Evolutionary conservation across 1,140 invertebrate genomes (phyloP), one percentile per base, ranked within the genome.

Genomic region (Rhyacophila brunnea): DNA sequence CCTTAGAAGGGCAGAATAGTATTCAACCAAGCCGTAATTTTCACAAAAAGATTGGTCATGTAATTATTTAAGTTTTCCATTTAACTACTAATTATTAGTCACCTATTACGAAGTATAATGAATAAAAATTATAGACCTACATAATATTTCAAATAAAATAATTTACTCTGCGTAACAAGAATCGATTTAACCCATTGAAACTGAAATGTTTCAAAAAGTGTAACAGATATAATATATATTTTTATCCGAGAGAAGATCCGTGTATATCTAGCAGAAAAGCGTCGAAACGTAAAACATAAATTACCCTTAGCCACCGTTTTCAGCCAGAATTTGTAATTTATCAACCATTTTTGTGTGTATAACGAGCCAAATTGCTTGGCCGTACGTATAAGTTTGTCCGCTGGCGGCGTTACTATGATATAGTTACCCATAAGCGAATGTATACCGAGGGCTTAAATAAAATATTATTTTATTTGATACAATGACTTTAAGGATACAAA

Each of bases 351-450:
- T 61, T 61, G 52, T 40, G 36, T 14, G 52, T 19, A 40, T 56
- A 61, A 61, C 59, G 52, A 56, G 52, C 53, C 59, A 61, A 56
- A 56, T 56, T 56, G 54, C 59, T 56, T 28, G 23, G 23, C 23
- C 23, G 42, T 34, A 55, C 15, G 42, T 45, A 55, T 19, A 48
- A 57, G 48, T 57, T 48, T 36, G 43, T 15, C 32, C 51, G 36
- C 45, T 43, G 15, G 19, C 5, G 14, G 10, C 15, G 47, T 28
- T 32, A 19, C 20, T 10, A 28, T 28, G 23, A 28, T 28, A 28
- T 5, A 28, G 23, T 9, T 28, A 28, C 4, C 7, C 35, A 38
- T 35, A 50, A 36, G 9, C 48, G 36, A 50, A 50, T 50, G 19
- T 50, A 50, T 32, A 48, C 46, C 14, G n/a, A 7, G 46, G 34